Conservation (phyloP, 2,888 invertebrate genomes). For the Dryomyza anilis region DNA sequence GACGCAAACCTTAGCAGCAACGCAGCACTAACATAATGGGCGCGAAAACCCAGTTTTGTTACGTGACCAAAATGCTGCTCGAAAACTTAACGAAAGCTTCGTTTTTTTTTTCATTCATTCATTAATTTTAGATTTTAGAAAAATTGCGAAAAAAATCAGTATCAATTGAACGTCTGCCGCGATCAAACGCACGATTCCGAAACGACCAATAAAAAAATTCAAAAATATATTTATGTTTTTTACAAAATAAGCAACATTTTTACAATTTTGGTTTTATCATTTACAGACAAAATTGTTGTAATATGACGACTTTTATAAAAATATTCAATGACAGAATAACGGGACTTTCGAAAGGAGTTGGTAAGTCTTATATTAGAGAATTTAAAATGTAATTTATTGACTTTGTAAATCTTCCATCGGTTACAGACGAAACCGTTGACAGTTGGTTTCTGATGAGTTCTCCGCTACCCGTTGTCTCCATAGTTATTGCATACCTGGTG, state of each 20-base stretch:
- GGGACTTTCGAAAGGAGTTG: slow-evolving; percentile 53
- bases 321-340: slow-evolving; percentile 56
- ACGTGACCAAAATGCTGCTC: no score
- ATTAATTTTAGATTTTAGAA: no score
- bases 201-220: not conserved
- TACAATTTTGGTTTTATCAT: slow-evolving; percentile 26
- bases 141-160: no score
- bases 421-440: slow-evolving; percentile 74
- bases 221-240: no score
- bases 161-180: slow-evolving; percentile 36
- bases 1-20: no score
- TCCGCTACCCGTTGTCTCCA: slow-evolving; percentile 71
- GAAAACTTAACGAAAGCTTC: no score
- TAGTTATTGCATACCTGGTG: slow-evolving; percentile 71
- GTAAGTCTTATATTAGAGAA: slow-evolving; percentile 41
- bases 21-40: no score
- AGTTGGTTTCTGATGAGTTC: slow-evolving; percentile 80
- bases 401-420: not conserved
- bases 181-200: no score
- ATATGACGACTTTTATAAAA: slow-evolving; percentile 54
- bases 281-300: no score
- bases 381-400: no score
- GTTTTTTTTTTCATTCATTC: no score
- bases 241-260: slow-evolving; percentile 8
- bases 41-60: no score